Conservation (phyloP, 2,888 invertebrate species). For the Plagodis dolabraria region DNA sequence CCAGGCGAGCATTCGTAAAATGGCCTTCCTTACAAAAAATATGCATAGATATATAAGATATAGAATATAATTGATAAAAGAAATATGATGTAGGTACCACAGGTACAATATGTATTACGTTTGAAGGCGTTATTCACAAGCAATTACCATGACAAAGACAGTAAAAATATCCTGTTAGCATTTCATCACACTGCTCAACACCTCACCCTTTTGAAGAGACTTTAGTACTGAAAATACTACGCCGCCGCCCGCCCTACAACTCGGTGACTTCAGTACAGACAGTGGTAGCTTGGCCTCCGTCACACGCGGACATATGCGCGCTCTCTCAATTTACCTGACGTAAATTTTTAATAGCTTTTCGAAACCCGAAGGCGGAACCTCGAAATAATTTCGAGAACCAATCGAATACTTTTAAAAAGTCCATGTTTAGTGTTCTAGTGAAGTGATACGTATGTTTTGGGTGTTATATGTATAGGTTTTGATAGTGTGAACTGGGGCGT, state of each 20-base stretch:
- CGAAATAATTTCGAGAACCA: constrained; percentile 46
- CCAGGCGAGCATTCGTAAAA: too few relatives aligned
- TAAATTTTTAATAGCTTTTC: constrained; percentile 74
- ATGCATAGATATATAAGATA: too few relatives aligned
- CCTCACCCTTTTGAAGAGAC: constrained; percentile 14
- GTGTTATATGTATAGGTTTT: constrained; percentile 25
- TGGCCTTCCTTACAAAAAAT: too few relatives aligned
- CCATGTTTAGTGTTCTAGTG: constrained; percentile 46
- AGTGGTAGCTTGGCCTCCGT: constrained; percentile 44
- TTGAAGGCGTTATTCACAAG: neutral
- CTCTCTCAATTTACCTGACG: constrained; percentile 41
- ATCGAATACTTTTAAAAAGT: constrained; percentile 41
- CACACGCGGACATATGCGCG: constrained; percentile 38
- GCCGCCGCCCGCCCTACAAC: constrained; percentile 40
- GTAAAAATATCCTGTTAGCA: neutral
- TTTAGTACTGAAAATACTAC: constrained; percentile 34
- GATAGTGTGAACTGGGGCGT: constrained; percentile 34
- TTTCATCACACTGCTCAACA: constrained; percentile 5
- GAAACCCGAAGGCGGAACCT: constrained; percentile 51
- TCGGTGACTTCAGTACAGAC: constrained; percentile 25
- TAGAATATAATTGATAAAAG: too few relatives aligned
- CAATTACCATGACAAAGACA: constrained; percentile 1
- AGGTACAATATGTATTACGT: neutral
- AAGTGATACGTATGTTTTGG: constrained; percentile 41
- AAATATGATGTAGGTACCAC: too few relatives aligned